These are phyloP conservation scores for Noctua fimbriata DNA, from an alignment of 2,888 invertebrate genomes.

Conservation along the genomic window DNA sequence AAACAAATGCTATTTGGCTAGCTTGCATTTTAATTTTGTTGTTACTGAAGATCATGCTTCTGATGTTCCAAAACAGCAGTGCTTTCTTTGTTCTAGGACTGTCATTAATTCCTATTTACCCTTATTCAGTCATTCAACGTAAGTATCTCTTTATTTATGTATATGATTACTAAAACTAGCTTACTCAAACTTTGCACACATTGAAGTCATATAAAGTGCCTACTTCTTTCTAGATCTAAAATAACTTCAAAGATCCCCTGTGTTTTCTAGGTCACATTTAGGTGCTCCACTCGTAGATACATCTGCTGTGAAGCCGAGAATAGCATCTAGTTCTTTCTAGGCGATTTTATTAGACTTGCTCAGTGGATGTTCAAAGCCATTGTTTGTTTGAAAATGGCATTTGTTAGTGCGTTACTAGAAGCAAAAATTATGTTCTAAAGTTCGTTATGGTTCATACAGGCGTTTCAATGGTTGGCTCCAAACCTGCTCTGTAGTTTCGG, in stretches of 20 bases:
- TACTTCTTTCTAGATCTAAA: constrained; percentile 31
- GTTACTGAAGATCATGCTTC: constrained; percentile 4
- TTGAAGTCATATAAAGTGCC: not conserved
- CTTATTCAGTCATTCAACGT: not conserved
- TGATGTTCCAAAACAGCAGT: not conserved
- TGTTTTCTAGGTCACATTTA: constrained; percentile 58
- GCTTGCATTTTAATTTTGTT: constrained; percentile 2
- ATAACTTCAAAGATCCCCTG: constrained; percentile 47
- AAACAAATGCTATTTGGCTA: not conserved
- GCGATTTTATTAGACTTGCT: constrained; percentile 37
- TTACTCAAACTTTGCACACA: not conserved
- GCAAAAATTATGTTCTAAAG: not conserved
- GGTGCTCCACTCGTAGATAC: constrained; percentile 38
- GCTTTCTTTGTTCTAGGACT: not conserved
- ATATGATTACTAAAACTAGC: not conserved
- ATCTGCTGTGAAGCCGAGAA: constrained; percentile 48
- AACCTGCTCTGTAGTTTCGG: not conserved
- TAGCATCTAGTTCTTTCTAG: constrained; percentile 44
- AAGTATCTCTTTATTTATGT: not conserved
- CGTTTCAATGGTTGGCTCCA: not conserved
- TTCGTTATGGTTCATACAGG: not conserved
- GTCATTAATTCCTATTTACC: not conserved
- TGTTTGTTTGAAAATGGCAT: constrained; percentile 34
- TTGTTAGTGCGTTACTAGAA: not conserved
- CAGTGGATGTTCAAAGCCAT: constrained; percentile 26